Conservation (phyloP, 2,888 invertebrate genomes). For the Diaperis boleti region DNA sequence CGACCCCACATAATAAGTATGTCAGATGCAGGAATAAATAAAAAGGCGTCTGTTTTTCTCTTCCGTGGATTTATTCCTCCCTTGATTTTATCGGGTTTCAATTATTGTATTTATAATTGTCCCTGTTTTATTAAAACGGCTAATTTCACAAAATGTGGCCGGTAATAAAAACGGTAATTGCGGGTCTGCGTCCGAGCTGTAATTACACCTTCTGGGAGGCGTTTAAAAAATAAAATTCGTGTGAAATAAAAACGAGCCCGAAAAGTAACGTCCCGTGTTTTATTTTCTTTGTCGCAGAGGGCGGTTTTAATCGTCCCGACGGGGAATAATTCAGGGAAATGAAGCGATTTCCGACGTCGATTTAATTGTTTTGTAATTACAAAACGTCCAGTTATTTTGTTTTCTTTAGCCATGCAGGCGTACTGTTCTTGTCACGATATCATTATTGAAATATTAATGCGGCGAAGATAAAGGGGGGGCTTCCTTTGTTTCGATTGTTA, state of each 20-base stretch:
- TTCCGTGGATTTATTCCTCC: slow-evolving; percentile 21
- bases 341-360: slow-evolving; percentile 54
- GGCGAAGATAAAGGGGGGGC: slow-evolving; percentile 32
- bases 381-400: slow-evolving; percentile 52
- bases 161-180: slow-evolving; percentile 31
- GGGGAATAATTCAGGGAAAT: slow-evolving; percentile 56
- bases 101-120: slow-evolving; percentile 21
- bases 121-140: slow-evolving; percentile 33
- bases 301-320: slow-evolving; percentile 46
- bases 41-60: neutral
- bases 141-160: slow-evolving; percentile 24
- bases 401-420: slow-evolving; percentile 47
- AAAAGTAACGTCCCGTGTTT: neutral
- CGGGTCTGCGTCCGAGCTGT: slow-evolving; percentile 15
- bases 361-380: slow-evolving; percentile 59
- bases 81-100: slow-evolving; percentile 26
- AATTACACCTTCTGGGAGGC: slow-evolving; percentile 11
- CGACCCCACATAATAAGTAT: neutral
- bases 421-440: slow-evolving; percentile 55
- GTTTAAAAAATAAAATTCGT: slow-evolving; percentile 35
- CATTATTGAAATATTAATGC: slow-evolving; percentile 56
- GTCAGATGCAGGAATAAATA: neutral
- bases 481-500: slow-evolving; percentile 42
- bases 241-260: slow-evolving; percentile 32
- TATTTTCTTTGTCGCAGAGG: slow-evolving; percentile 23